Percentiles rank a stretch among this genome's conserved stretches.
These are phyloP conservation scores for Procavia capensis DNA, from an alignment of 2,113 vertebrate species.

Conservation along the genomic window DNA sequence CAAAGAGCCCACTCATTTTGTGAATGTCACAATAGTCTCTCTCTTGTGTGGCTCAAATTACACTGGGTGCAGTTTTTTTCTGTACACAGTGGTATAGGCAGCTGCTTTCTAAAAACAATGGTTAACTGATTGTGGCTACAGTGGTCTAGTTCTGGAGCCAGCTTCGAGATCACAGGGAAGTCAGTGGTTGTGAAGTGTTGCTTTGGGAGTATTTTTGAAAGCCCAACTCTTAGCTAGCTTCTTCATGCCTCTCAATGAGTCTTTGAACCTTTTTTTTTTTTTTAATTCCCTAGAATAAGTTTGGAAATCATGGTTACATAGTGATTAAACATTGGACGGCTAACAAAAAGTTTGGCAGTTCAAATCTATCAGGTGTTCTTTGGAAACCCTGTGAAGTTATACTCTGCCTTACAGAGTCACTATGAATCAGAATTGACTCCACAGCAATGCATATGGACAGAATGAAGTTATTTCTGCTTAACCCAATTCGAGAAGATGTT, in stretches of 20 bases:
- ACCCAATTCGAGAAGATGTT: background rate
- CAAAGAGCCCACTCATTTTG: background rate
- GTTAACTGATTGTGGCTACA: background rate
- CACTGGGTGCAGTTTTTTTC: background rate
- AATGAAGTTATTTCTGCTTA: background rate
- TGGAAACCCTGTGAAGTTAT: too few species aligned
- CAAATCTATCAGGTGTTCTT: too few species aligned
- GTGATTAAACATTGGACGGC: too few species aligned
- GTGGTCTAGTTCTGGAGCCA: rapidly evolving
- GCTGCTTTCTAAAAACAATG: background rate
- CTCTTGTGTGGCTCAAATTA: background rate
- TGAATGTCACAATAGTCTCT: background rate
- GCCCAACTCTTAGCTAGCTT: background rate
- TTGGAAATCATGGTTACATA: too few species aligned
- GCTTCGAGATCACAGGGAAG: background rate
- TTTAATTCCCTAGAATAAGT: background rate
- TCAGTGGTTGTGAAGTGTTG: background rate
- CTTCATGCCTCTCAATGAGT: background rate
- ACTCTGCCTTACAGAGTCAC: too few species aligned
- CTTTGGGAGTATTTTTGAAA: slow-evolving; percentile 3
- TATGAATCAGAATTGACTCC: too few species aligned
- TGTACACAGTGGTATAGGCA: background rate
- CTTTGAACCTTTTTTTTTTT: background rate
- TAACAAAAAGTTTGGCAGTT: too few species aligned
- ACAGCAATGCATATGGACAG: too few species aligned